Evolutionary conservation across 2,888 invertebrate species (phyloP).

Genomic region (Sphaeridia pumilis): DNA sequence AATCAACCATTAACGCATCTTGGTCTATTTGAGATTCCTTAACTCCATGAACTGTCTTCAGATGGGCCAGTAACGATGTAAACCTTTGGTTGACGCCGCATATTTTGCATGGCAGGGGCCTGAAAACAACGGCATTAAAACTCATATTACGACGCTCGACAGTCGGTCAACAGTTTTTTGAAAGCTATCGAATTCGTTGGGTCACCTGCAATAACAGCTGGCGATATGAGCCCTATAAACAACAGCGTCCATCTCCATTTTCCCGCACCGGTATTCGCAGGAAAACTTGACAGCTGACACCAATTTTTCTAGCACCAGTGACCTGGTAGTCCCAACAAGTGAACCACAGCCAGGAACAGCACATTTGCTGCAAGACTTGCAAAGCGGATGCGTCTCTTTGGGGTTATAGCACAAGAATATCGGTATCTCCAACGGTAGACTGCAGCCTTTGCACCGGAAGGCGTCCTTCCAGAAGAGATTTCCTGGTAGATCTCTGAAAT

Average conservation of each 20-base stretch:
- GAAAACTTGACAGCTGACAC: not conserved
- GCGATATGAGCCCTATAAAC: not conserved
- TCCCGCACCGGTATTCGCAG: not conserved
- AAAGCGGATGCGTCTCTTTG: not conserved
- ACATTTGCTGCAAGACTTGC: not conserved
- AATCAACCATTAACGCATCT: not conserved
- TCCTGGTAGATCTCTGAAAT: no score
- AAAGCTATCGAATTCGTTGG: no score
- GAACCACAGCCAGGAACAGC: not conserved
- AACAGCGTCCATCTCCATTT: not conserved
- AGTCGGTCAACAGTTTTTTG: no score
- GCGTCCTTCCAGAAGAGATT: not conserved
- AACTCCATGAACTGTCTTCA: not conserved
- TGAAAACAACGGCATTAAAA: no score
- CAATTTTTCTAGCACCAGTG: not conserved
- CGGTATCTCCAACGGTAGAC: not conserved
- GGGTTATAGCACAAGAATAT: not conserved
- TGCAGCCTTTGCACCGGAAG: not conserved
- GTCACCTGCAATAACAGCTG: not conserved
- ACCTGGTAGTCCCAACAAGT: not conserved
- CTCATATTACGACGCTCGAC: no score
- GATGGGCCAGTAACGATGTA: not conserved
- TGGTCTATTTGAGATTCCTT: not conserved
- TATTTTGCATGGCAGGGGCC: not conserved
- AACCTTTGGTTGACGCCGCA: not conserved